Evolutionary conservation across 2,113 vertebrate genomes (phyloP).

Genomic region (Ellobius talpinus): DNA sequence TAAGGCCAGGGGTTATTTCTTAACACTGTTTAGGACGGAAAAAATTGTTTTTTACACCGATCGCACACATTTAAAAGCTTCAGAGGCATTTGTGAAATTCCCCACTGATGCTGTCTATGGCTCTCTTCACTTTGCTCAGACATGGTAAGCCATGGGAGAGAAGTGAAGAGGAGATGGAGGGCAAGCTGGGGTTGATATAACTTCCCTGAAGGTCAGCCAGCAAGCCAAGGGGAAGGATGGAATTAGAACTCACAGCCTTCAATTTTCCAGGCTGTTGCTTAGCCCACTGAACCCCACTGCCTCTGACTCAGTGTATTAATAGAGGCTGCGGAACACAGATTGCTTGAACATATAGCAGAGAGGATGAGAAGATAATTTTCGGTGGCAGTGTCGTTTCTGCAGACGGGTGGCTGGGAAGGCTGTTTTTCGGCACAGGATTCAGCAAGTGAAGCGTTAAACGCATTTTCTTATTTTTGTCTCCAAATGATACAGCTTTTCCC

Average conservation of each 20-base stretch:
- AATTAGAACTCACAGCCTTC: constrained; percentile 81
- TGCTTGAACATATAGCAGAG: constrained; percentile 86
- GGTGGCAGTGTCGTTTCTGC: constrained; percentile 73
- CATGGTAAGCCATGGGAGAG: neutral
- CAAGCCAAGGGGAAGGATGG: constrained; percentile 49
- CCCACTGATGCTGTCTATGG: neutral
- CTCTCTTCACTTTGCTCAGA: constrained; percentile 38
- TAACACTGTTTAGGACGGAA: neutral
- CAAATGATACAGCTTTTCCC: constrained; percentile 78
- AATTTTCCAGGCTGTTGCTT: constrained; percentile 79
- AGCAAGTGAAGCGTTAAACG: constrained; percentile 78
- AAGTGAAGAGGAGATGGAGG: constrained; percentile 32
- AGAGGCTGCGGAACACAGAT: constrained; percentile 83
- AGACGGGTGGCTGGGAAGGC: constrained; percentile 70
- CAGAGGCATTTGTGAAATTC: neutral
- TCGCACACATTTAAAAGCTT: constrained; percentile 7
- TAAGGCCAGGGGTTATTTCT: neutral
- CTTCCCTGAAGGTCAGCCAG: constrained; percentile 71
- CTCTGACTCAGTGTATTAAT: constrained; percentile 80
- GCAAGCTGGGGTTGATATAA: neutral
- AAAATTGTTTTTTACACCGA: neutral
- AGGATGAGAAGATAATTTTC: constrained; percentile 84
- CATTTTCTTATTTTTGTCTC: constrained; percentile 82
- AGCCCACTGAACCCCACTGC: constrained; percentile 77
- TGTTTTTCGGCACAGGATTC: constrained; percentile 35